Base-by-base conservation (phyloP, 2,888 invertebrate species). In the Spicauda simplicius region DNA sequence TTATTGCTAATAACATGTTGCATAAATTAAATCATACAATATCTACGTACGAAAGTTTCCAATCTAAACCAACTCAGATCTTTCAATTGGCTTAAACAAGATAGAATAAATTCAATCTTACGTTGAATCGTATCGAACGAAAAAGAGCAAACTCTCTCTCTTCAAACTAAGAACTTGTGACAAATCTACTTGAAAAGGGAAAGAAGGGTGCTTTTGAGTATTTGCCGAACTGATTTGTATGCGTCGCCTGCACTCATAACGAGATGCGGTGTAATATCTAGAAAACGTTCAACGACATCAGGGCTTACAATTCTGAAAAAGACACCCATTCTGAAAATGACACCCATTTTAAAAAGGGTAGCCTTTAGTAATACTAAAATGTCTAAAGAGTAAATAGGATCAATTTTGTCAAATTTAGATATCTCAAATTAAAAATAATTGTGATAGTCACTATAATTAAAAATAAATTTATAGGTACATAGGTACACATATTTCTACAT, bases 231-330 rank as follows among this genome's bases (percentile, higher is more conserved):
- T 59, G 59, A 25, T 59, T 11, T 45, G 25, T 59, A 59, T 48
- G 59, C 48, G 58, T 59, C 59, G 25, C 45, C 10, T 48, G 59
- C 59, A 48, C 45, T 45, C 58, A 45, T 37, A 59, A n/a, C n/a
- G 60, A 6, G 33, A 52, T 61, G 52, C 18, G 52, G 0, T 50
- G 60, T 52, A 33, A 52, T 58, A 45, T 58, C 58, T 58, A 48
- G 48, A n/a, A 48, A 58, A 58, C 25, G 45, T 58, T 48, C 48
- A 25, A n/a, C 48, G 20, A 16, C n/a, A 41, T 41, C 45, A 59
- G 59, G 59, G 59, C 25, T 59, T 20, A 20, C 58, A 45, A 45
- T 45, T 45, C 14, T 45, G n/a, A n/a, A 45, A 45, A 45, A 45
- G 12, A 14, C 10, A 14, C n/a, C 41, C 1, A 14, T 30, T 6